Evolutionary conservation across 1,140 invertebrate species (phyloP), one percentile per base, ranked within the genome.

Genomic region (Hermatobates lingyangjiaoensis): DNA sequence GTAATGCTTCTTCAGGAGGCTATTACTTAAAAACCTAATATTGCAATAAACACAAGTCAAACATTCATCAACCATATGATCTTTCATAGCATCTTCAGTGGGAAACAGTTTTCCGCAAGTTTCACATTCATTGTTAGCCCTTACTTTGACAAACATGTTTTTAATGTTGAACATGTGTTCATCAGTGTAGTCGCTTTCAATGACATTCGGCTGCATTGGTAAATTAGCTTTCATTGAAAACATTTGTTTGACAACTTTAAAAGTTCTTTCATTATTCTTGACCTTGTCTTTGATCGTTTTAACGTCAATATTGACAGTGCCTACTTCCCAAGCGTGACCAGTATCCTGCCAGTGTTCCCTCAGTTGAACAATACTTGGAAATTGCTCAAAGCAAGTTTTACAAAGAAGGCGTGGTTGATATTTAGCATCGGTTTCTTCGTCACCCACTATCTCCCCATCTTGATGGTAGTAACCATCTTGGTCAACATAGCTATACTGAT

Each of bases 241-340:
- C 25, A 51, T 55, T 27, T 55, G 54, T 34, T 55, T 55, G 18
- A 55, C 50, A n/a, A 55, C 54, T 47, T 55, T 55, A 47, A 55
- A 55, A 44, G 54, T 55, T 25, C 45, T 27, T 55, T 55, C 54
- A 10, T 50, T 55, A 40, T 52, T 46, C 23, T 45, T 51, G 10
- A 23, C 45, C 49, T 55, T 55, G 27, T 55, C 54, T 45, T 30
- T 51, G 1, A 55, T 55, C 49, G 46, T 55, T 20, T 55, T 55
- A 20, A 55, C n/a, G 14, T 55, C 54, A 21, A 48, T 20, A 30
- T 28, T 38, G 12, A 44, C 34, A n/a, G 54, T 55, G 27, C 34
- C 44, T 25, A 55, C 54, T 26, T 55, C 50, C 23, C 50, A 38
- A 1, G 44, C 20, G 38, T 55, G 54, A 4, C 54, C 54, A n/a